phyloP scores from a whole-genome alignment of 2,888 invertebrate genomes.

The Ochropleura plecta region DNA sequence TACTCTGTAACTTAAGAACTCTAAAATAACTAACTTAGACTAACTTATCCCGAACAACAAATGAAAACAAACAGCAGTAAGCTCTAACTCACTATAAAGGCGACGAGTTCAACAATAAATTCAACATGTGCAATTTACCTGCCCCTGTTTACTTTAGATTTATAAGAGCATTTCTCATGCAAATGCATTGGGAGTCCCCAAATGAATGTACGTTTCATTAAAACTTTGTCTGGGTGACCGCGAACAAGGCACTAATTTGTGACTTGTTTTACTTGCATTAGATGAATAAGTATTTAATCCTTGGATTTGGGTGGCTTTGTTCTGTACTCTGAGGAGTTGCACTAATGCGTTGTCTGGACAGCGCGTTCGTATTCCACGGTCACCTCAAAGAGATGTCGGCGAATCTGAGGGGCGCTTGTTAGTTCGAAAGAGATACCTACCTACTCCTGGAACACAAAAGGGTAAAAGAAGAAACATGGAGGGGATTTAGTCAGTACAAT shows the following conservation, averaged over 20 bases:
- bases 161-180: constrained; percentile 72
- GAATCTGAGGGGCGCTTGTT: too few relatives aligned
- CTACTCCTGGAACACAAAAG: too few relatives aligned
- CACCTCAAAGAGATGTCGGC: too few relatives aligned
- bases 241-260: constrained; percentile 53
- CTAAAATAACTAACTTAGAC: constrained; percentile 23
- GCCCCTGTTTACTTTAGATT: constrained; percentile 68
- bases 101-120: constrained; percentile 68
- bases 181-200: constrained; percentile 66
- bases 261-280: constrained; percentile 61
- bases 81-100: constrained; percentile 54
- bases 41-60: constrained; percentile 24
- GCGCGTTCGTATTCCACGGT: too few relatives aligned
- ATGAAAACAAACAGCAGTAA: constrained; percentile 37
- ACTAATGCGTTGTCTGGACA: neutral
- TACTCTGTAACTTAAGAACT: neutral
- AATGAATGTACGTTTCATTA: constrained; percentile 70
- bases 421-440: too few relatives aligned
- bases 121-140: constrained; percentile 72
- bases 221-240: constrained; percentile 63
- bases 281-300: constrained; percentile 55
- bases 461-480: too few relatives aligned
- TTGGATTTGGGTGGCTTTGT: constrained; percentile 43
- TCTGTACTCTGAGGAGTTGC: constrained; percentile 2
- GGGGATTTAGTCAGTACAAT: too few relatives aligned